Percentiles rank a stretch among this genome's conserved stretches.
Conservation (phyloP, 2,797 vertebrate genomes). For the Brotogeris chrysoptera region DNA sequence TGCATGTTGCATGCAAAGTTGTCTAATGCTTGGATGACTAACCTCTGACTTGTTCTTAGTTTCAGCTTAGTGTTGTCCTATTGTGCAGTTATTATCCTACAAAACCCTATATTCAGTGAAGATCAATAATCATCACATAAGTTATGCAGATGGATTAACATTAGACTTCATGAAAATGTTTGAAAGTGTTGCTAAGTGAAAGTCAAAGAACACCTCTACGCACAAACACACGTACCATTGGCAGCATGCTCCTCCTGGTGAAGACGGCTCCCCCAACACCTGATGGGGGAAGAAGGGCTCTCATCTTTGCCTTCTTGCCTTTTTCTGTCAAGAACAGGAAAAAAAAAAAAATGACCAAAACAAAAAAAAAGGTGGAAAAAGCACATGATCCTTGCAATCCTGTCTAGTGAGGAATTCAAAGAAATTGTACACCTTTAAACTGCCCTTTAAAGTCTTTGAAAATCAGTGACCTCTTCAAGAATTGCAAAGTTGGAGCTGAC, state of each 20-base stretch:
- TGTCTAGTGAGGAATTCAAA: neutral
- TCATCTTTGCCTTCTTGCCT: neutral
- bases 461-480: neutral
- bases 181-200: neutral
- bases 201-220: neutral
- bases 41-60: neutral
- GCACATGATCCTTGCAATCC: neutral
- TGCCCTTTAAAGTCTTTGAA: neutral
- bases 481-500: neutral
- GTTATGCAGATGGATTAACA: neutral
- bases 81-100: neutral
- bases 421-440: neutral
- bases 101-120: neutral
- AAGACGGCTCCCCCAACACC: neutral
- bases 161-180: neutral
- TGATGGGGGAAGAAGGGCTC: rapidly evolving
- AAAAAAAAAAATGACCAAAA: neutral
- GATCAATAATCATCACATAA: neutral
- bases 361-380: neutral
- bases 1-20: neutral
- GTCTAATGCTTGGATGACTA: neutral
- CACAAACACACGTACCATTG: rapidly evolving
- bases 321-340: neutral
- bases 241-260: neutral
- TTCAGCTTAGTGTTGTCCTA: neutral